These are phyloP conservation scores for Conchocele bisecta DNA, from an alignment of 2,888 invertebrate genomes.

Conservation along the genomic window DNA sequence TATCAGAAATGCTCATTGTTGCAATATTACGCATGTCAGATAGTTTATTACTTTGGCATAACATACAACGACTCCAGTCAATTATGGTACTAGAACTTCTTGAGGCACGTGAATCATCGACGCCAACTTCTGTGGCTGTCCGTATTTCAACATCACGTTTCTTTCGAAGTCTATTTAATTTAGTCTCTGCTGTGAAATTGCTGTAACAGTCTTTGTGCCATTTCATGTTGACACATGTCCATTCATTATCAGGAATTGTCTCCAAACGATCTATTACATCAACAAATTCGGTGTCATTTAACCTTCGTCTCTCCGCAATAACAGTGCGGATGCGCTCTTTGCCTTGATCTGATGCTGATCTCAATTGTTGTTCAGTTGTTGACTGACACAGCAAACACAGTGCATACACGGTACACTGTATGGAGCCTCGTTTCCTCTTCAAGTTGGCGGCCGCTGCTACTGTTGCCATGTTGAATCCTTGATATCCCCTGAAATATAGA, in stretches of 20 bases:
- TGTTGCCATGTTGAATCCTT: too few species aligned
- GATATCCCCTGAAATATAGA: too few species aligned
- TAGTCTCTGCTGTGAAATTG: constrained; percentile 8
- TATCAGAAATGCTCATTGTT: background rate
- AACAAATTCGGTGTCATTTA: background rate
- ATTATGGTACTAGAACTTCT: too few species aligned
- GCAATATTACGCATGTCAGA: background rate
- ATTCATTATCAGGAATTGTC: background rate
- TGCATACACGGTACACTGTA: too few species aligned
- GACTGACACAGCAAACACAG: constrained; percentile 10
- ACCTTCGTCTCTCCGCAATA: background rate
- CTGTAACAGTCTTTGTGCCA: constrained; percentile 26
- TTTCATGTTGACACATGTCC: background rate
- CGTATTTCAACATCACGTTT: background rate
- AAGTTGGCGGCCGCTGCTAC: too few species aligned
- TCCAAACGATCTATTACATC: constrained; percentile 7
- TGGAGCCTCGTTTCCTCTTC: too few species aligned
- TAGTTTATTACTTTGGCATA: constrained; percentile 3
- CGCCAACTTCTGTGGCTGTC: background rate
- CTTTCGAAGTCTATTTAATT: background rate
- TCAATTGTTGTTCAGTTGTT: background rate
- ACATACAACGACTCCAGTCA: constrained; percentile 15
- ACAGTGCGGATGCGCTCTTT: constrained; percentile 2
- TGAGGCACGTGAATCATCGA: too few species aligned
- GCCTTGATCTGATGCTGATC: constrained; percentile 4